Conservation (phyloP, 1,140 invertebrate species). For the Cyrtorhinus lividipennis region DNA sequence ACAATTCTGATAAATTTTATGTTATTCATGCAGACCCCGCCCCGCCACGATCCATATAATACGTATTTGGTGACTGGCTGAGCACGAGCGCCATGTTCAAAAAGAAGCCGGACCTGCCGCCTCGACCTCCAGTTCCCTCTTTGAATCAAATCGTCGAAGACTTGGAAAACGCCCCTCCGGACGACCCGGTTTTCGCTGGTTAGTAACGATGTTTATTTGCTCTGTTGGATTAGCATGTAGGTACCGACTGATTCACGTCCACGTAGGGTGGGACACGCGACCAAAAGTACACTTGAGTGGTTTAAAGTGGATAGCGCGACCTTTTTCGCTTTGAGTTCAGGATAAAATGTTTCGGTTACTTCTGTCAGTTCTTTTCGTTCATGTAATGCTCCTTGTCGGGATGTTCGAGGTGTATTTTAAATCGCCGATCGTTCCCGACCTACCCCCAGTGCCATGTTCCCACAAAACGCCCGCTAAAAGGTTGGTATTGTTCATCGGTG, state of each 20-base stretch:
- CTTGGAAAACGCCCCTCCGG: constrained; percentile 15
- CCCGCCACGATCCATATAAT: not conserved
- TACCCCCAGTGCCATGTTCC: constrained; percentile 31
- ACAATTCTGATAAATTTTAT: too few species aligned
- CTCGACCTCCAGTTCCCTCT: constrained; percentile 21
- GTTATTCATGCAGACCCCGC: too few species aligned
- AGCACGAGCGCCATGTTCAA: constrained; percentile 22
- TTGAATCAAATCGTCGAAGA: constrained; percentile 23
- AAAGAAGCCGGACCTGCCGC: constrained; percentile 24
- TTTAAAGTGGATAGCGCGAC: not conserved
- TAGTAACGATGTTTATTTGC: too few species aligned
- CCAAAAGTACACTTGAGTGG: not conserved
- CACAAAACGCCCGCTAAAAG: constrained; percentile 55
- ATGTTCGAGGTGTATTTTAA: constrained; percentile 48
- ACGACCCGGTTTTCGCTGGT: constrained; percentile 23
- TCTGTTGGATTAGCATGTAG: too few species aligned
- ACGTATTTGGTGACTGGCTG: too few species aligned
- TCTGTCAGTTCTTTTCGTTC: constrained; percentile 33
- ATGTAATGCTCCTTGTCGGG: constrained; percentile 39
- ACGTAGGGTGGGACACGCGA: too few species aligned
- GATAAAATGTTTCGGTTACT: constrained; percentile 18
- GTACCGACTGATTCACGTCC: too few species aligned
- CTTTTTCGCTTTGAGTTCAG: constrained; percentile 18
- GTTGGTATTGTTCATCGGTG: constrained; percentile 70
- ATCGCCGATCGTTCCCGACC: constrained; percentile 37